Base-by-base conservation (phyloP, 2,888 invertebrate species). In the Andrena minutula region DNA sequence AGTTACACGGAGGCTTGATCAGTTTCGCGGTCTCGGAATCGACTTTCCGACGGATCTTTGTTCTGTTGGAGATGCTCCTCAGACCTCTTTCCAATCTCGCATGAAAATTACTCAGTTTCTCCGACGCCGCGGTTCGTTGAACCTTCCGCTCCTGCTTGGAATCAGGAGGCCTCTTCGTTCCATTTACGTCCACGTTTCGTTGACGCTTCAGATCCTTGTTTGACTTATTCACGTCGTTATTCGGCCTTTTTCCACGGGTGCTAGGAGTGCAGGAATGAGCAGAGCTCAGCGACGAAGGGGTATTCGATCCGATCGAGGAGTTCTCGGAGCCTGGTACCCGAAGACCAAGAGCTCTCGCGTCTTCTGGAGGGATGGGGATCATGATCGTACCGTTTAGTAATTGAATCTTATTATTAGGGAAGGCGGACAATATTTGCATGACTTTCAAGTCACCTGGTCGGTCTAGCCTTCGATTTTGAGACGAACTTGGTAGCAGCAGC, bases 41-140 rank as follows among this genome's bases (percentile, higher is more conserved):
- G 12, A n/a, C 41, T 7, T 53, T 70, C 12, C 35, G 51, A 2
- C 65, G 20, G 1, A 51, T 2, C 26, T 58, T 75, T 2, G 74
- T 86, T 35, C 63, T 88, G 26, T 76, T 82, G 20, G 89, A 65
- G 8, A 90, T 83, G 12, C 56, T 87, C 26, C 64, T 85, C 56
- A 90, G 65, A 0, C 85, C 84, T 5, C 83, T 84, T 56, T 86
- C 89, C 30, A 90, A 60, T 61, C 70, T 86, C 10, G 87, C 85
- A 4, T 89, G 90, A 32, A 89, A 86, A 23, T 76, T 84, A 16
- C 70, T 83, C 23, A 80, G 61, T 30, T 72, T 88, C 4, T 79
- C 84, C 6, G 75, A 16, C n/a, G 71, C 30, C 4, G 41, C 26
- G 1, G 20, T 30, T 2, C 53, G 53, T 28, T 53, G 63, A 12